Evolutionary conservation across 2,888 invertebrate genomes (phyloP).

Genomic region (Portevinia maculata): DNA sequence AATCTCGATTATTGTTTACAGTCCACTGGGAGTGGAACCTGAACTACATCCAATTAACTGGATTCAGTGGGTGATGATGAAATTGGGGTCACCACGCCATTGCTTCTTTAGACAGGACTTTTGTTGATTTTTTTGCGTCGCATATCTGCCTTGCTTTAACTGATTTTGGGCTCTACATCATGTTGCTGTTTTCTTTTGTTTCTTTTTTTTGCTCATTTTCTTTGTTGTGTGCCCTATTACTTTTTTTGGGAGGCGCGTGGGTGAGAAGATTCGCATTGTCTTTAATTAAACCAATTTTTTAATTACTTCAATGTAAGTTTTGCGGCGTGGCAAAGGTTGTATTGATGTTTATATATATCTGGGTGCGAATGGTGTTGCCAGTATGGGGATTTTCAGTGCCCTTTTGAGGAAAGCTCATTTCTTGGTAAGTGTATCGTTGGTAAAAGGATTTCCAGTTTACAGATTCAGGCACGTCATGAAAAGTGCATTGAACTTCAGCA

Average conservation of each 20-base stretch:
- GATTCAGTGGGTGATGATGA: slow-evolving; percentile 69
- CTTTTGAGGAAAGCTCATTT: background rate
- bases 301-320: slow-evolving; percentile 32
- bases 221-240: slow-evolving; percentile 43
- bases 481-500: background rate
- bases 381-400: background rate
- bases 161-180: slow-evolving; percentile 61
- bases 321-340: slow-evolving; percentile 4
- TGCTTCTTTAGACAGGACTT: slow-evolving; percentile 58
- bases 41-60: slow-evolving; percentile 62
- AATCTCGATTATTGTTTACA: slow-evolving; percentile 62
- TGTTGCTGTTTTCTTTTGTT: slow-evolving; percentile 19
- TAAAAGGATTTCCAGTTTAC: background rate
- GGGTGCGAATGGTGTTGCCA: background rate
- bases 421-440: no score
- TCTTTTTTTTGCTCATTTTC: slow-evolving; percentile 25
- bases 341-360: background rate
- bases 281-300: slow-evolving; percentile 68
- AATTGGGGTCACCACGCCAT: slow-evolving; percentile 69
- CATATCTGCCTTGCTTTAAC: slow-evolving; percentile 36
- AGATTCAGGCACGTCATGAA: background rate
- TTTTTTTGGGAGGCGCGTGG: slow-evolving; percentile 4
- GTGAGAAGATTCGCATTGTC: slow-evolving; percentile 55
- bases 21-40: slow-evolving; percentile 69
- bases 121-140: slow-evolving; percentile 40